Evolutionary conservation across 2,113 vertebrate genomes (phyloP), one percentile per base, ranked within the genome.

Genomic region (Pimephales promelas): DNA sequence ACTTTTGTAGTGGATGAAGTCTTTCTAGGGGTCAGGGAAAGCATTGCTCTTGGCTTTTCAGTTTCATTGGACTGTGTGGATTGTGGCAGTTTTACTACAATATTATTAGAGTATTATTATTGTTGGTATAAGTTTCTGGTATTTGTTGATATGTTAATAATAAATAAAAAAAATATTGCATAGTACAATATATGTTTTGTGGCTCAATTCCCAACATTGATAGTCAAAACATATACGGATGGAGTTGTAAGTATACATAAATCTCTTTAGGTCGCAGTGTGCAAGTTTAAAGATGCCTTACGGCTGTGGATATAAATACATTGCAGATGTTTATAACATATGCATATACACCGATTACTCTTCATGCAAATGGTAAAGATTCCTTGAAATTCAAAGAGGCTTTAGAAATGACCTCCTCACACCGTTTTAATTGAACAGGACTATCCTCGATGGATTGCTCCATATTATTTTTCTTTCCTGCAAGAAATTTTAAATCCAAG

Each of bases 381-480:
- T 13, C 18, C 57, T 79, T 70, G 28, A 49, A 45, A 77, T 71
- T 86, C 40, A 52, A 40, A 57, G 74, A 28, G 34, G 43, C 71
- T 77, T 79, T 26, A 52, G 56, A 83, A 72, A 62, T 16, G 3
- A 72, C 84, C 26, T 24, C 2, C 14, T 82, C 28, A 1, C 5
- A 28, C 10, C 31, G 34, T 62, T 86, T 40, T 45, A 78, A 79
- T 66, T 49, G 43, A 66, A 64, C 26, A 49, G 28, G 59, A 52
- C 72, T 70, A 28, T 62, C 45, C n/a, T 68, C 74, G 16, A 62
- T 26, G 56, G 47, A 34, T 84, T 24, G 26, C 77, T 62, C 54
- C 26, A 52, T 81, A 56, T 84, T 52, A 31, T 49, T 74, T 82
- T 82, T 57, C 75, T 64, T 83, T 74, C 64, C 74, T 70, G 52